Evolutionary conservation across 2,888 invertebrate species (phyloP).

Genomic region (Pandemis heparana): DNA sequence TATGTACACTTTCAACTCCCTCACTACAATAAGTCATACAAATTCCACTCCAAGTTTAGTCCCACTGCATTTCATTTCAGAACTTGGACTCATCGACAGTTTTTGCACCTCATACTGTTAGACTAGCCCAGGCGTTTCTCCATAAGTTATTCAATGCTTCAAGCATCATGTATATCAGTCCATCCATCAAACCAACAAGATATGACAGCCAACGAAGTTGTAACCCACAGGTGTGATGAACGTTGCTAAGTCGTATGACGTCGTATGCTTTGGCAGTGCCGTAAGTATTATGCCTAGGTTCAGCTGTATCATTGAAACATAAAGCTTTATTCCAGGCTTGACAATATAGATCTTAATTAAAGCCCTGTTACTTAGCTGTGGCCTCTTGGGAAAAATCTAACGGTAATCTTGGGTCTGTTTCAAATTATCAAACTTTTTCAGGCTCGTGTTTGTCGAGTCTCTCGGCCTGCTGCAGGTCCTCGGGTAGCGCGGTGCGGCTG

Average conservation of each 20-base stretch:
- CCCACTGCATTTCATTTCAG: no score
- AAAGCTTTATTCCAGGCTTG: no score
- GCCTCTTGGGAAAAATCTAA: neutral
- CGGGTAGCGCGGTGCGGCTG: constrained; percentile 66
- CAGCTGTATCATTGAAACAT: no score
- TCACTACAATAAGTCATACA: no score
- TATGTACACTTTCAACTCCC: neutral
- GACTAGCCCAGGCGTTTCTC: neutral
- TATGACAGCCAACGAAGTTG: neutral
- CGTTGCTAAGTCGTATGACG: no score
- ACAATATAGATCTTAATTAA: no score
- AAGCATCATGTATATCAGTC: no score
- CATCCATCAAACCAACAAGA: no score
- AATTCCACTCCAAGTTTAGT: no score
- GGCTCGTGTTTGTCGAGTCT: constrained; percentile 54
- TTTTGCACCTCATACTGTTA: neutral
- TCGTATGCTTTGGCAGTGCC: no score
- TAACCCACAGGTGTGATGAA: no score
- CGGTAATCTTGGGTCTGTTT: neutral
- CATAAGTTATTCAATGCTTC: neutral
- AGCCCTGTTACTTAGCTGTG: neutral
- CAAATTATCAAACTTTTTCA: neutral
- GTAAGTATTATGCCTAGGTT: no score
- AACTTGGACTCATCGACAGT: neutral
- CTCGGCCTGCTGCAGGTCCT: constrained; percentile 71